Percentiles rank a stretch among this genome's conserved stretches.
These are phyloP conservation scores for Chelidonichthys spinosus DNA, from an alignment of 2,797 vertebrate genomes.

Conservation along the genomic window DNA sequence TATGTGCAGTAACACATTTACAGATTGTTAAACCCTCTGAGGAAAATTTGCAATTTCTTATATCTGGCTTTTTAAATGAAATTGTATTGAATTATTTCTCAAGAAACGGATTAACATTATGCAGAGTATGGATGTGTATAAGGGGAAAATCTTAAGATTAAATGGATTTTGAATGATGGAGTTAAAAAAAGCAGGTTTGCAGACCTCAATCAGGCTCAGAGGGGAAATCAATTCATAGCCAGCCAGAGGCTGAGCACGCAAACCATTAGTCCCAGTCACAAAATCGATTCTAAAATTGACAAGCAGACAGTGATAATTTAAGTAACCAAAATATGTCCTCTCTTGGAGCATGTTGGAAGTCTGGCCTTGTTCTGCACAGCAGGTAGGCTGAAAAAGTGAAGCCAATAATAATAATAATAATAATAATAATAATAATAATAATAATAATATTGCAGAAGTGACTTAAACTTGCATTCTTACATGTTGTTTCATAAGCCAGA, in stretches of 20 bases:
- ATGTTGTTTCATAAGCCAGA: not conserved
- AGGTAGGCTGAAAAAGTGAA: not conserved
- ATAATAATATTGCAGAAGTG: too few relatives aligned
- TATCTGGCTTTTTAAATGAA: too few relatives aligned
- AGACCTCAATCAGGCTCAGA: not conserved
- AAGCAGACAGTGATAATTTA: not conserved
- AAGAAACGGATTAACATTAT: not conserved
- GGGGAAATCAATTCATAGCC: slow-evolving; percentile 11
- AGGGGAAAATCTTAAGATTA: too few relatives aligned
- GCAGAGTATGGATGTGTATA: not conserved
- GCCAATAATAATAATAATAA: not conserved
- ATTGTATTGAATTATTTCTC: not conserved
- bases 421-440: too few relatives aligned
- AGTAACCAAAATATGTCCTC: not conserved
- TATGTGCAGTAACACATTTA: not conserved
- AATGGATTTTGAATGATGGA: not conserved
- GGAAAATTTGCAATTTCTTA: too few relatives aligned
- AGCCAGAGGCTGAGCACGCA: not conserved
- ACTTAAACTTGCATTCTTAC: not conserved
- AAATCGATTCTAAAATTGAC: slow-evolving; percentile 17
- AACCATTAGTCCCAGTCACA: not conserved
- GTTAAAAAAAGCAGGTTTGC: slow-evolving; percentile 3
- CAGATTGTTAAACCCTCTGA: too few relatives aligned
- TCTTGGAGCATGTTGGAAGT: not conserved
- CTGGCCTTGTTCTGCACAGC: not conserved